Base-by-base conservation (phyloP, 1,140 invertebrate genomes). In the Copidosoma floridanum region DNA sequence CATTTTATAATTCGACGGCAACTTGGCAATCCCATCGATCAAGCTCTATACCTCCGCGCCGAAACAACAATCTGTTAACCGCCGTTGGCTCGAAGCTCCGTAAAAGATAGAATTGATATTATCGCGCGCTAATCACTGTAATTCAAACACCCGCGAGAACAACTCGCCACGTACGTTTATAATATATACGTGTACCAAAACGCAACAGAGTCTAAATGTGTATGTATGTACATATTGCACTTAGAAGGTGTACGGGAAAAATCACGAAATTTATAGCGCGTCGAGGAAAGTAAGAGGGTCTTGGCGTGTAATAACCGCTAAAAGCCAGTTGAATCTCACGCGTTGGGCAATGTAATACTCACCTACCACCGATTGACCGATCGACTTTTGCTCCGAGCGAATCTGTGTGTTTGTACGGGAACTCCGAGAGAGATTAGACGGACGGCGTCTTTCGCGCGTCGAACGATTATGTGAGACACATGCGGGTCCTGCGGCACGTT, bases 31-130 rank as follows among this genome's bases (percentile, higher is more conserved):
- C 20, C 10, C 32, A 35, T 24, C 7, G 48, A 32, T 27, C 10
- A 29, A 12, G 1, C 18, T 26, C 38, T 46, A 46, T n/a, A 50
- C 46, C 48, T 60, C 48, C 37, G 29, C 35, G 24, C 23, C 43
- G 43, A 47, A 55, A 55, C 35, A n/a, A n/a, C n/a, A 41, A 54
- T 59, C 50, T 37, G 37, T 32, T 52, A 26, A 46, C 38, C 50
- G 50, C 52, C n/a, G n/a, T 61, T 44, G 21, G 23, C 51, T 20
- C 12, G 21, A 41, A 55, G 20, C n/a, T n/a, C n/a, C n/a, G n/a
- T n/a, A n/a, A n/a, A n/a, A n/a, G 51, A 61, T 61, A n/a, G n/a
- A 48, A 55, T 61, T 55, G 52, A 61, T 52, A 55, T 55, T 61
- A 55, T 40, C 32, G 24, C 8, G 40, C 40, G 18, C 20, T 61